These are phyloP conservation scores for Tinea semifulvella DNA, from an alignment of 2,888 invertebrate species.

Conservation along the genomic window DNA sequence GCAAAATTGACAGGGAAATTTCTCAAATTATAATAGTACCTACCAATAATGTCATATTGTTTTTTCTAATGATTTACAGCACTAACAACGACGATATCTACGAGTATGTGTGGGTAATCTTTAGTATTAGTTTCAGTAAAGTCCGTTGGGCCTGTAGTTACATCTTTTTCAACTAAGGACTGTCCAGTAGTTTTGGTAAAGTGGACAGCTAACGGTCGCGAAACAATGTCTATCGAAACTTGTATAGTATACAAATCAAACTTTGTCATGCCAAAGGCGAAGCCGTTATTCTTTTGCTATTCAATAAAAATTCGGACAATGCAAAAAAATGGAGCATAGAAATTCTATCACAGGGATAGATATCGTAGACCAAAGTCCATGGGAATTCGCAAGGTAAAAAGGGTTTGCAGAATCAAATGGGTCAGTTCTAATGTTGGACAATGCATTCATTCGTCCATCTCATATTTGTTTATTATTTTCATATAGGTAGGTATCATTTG, in stretches of 20 bases:
- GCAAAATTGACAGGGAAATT: too few relatives aligned
- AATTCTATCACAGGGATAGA: constrained; percentile 38
- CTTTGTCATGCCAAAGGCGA: constrained; percentile 41
- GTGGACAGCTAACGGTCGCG: constrained; percentile 39
- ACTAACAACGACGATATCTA: too few relatives aligned
- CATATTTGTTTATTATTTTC: too few relatives aligned
- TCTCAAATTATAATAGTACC: too few relatives aligned
- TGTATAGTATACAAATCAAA: constrained; percentile 9
- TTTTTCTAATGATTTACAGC: too few relatives aligned
- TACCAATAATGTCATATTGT: too few relatives aligned
- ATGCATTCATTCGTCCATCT: background rate
- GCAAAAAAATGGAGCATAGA: constrained; percentile 61
- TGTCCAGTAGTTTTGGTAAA: too few relatives aligned
- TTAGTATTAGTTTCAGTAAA: too few relatives aligned
- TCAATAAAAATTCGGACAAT: constrained; percentile 38
- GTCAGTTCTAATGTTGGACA: constrained; percentile 41
- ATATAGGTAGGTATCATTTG: too few relatives aligned
- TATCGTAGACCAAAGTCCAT: constrained; percentile 42
- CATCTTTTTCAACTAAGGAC: too few relatives aligned
- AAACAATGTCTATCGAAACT: constrained; percentile 21
- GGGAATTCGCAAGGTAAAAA: constrained; percentile 54
- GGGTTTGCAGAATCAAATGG: constrained; percentile 43
- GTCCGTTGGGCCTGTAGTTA: too few relatives aligned
- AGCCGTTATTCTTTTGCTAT: constrained; percentile 34
- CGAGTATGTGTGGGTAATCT: too few relatives aligned